Percentiles rank a stretch among this genome's conserved stretches.
Evolutionary conservation across 2,113 vertebrate genomes (phyloP).

Genomic region (Loxodonta africana): DNA sequence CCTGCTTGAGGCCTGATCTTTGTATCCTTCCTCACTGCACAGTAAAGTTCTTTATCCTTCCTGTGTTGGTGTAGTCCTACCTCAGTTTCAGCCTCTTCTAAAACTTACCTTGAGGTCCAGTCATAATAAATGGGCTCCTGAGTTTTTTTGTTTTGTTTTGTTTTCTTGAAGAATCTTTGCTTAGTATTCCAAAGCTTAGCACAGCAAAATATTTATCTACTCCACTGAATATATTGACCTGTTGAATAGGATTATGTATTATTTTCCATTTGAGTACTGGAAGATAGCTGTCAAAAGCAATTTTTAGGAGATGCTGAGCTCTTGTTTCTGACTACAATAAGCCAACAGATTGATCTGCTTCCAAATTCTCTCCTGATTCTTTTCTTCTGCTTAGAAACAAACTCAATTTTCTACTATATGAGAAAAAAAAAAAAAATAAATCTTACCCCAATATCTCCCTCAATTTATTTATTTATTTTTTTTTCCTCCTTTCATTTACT

Average conservation of each 20-base stretch:
- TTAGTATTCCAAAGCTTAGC: not conserved
- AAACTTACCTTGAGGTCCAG: not conserved
- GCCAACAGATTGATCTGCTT: constrained; percentile 22
- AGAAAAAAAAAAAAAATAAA: not conserved
- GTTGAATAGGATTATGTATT: not conserved
- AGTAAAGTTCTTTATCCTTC: not conserved
- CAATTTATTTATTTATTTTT: not conserved
- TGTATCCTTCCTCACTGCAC: not conserved
- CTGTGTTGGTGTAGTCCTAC: no score
- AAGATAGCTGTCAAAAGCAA: not conserved
- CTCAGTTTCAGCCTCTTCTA: not conserved
- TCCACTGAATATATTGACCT: not conserved
- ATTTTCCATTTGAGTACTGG: constrained; percentile 13
- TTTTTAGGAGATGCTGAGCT: not conserved
- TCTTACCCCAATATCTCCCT: not conserved
- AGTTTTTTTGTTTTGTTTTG: not conserved
- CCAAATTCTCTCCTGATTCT: not conserved
- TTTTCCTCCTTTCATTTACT: not conserved
- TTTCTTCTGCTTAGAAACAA: constrained; percentile 43
- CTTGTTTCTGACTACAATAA: not conserved
- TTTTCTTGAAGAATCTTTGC: not conserved
- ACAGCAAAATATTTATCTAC: not conserved
- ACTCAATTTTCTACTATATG: not conserved
- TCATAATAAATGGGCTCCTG: not conserved
- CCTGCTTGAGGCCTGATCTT: not conserved